Percentiles rank a stretch among this genome's conserved stretches.
Evolutionary conservation across 2,888 invertebrate species (phyloP).

Genomic region (Melangyna quadrimaculata): DNA sequence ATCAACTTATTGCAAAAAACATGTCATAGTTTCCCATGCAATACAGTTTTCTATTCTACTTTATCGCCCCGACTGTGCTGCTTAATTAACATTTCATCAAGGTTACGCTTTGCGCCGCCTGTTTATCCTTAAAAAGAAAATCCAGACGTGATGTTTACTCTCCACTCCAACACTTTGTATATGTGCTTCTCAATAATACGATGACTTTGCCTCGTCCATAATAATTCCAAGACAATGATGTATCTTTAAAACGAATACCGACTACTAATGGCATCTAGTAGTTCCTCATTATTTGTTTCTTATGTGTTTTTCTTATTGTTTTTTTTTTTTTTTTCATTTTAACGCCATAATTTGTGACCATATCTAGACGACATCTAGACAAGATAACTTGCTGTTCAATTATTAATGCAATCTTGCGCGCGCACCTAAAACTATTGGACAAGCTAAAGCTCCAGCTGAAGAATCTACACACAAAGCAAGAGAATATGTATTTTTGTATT

Average conservation of each 20-base stretch:
- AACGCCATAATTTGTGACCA: slow-evolving; percentile 41
- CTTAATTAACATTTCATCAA: slow-evolving; percentile 56
- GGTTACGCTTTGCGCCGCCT: slow-evolving; percentile 46
- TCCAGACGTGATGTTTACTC: slow-evolving; percentile 54
- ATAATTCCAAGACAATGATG: slow-evolving; percentile 43
- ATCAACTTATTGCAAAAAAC: slow-evolving; percentile 5
- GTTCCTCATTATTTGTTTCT: slow-evolving; percentile 16
- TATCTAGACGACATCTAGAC: slow-evolving; percentile 62
- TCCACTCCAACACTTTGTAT: slow-evolving; percentile 37
- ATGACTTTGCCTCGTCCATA: slow-evolving; percentile 30
- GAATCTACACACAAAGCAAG: slow-evolving; percentile 30
- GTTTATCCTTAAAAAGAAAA: slow-evolving; percentile 54
- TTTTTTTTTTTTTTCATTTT: slow-evolving; percentile 20
- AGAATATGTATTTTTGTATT: slow-evolving; percentile 37
- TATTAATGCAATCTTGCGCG: slow-evolving; percentile 43
- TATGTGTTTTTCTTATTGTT: slow-evolving; percentile 2
- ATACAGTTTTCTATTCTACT: not conserved
- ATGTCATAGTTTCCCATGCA: slow-evolving; percentile 2
- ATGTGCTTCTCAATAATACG: slow-evolving; percentile 1
- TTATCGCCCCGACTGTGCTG: slow-evolving; percentile 23
- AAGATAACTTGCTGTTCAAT: slow-evolving; percentile 48
- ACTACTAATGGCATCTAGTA: slow-evolving; percentile 21
- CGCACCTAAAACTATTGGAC: slow-evolving; percentile 24
- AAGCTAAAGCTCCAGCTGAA: not conserved
- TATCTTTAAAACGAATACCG: slow-evolving; percentile 22